These are phyloP conservation scores for Malacoraja senta DNA, from an alignment of 2,797 vertebrate genomes.

Conservation along the genomic window DNA sequence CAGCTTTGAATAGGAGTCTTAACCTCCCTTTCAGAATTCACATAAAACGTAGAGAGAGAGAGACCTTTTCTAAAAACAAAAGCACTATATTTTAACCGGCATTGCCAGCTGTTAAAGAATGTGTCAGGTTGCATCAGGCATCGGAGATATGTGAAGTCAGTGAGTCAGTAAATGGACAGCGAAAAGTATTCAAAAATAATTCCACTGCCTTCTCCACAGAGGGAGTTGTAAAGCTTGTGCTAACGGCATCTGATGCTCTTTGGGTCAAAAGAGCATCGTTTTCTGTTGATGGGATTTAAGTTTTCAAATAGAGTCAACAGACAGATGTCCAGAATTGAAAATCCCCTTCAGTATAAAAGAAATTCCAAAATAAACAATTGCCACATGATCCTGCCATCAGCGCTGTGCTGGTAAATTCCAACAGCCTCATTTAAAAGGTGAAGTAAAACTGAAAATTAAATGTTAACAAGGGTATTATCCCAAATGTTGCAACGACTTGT, in stretches of 20 bases:
- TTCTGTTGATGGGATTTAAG: not conserved
- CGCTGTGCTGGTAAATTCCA: not conserved
- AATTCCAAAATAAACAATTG: constrained; percentile 26
- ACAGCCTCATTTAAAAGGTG: not conserved
- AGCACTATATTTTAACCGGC: not conserved
- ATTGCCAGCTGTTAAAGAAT: not conserved
- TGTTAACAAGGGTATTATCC: not conserved
- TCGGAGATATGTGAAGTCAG: not conserved
- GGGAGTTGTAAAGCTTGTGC: not conserved
- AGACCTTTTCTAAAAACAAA: not conserved
- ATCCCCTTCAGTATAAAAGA: not conserved
- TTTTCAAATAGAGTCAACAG: not conserved
- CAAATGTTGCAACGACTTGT: not conserved
- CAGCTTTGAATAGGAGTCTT: not conserved
- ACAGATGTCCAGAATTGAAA: not conserved
- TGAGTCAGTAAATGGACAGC: not conserved
- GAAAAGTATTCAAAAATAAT: not conserved
- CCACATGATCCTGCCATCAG: not conserved
- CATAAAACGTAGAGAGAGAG: not conserved
- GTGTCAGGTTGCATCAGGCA: not conserved
- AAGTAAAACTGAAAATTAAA: not conserved
- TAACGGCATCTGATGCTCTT: constrained; percentile 9
- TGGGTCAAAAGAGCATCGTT: not conserved
- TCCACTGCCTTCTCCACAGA: not conserved
- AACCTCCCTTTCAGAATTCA: not conserved